Evolutionary conservation across 1,140 invertebrate species (phyloP), one percentile per base, ranked within the genome.

Genomic region (Sesamia nonagrioides): DNA sequence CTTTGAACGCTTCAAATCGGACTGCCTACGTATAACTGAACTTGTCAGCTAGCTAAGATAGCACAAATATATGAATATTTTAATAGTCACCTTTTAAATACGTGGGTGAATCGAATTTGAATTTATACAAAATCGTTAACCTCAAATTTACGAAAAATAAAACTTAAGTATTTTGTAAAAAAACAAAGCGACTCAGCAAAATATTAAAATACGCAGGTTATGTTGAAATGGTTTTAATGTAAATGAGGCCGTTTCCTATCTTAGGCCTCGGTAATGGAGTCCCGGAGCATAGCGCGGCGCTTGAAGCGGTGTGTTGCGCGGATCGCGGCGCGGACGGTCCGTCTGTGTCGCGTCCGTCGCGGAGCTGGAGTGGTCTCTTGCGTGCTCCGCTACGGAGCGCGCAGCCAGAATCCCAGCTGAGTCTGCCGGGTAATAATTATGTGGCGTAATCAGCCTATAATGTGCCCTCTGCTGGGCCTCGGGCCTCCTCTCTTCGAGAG

Each of bases 241-340:
- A 58, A 11, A 58, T 58, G 56, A 58, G 56, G 56, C 27, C 56
- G 56, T 58, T 58, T 58, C 21, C 56, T 58, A 58, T 33, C 56
- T 33, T 58, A 58, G 56, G 17, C 56, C 56, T 58, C 56, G 56
- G 33, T 58, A 33, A 58, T 33, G 56, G 56, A 58, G 56, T 33
- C 56, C 21, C 56, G 56, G 21, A 33, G 56, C 56, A 15, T 58
- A 13, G 21, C 15, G 56, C 56, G 56, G 11, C 56, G 56, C 56
- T 11, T 58, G 18, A 33, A 13, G 21, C 21, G 13, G 21, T 15
- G 21, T 15, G 21, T 58, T 33, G 56, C 33, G 27, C 56, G 56
- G 27, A 4, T 58, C 13, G 56, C 56, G 21, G 56, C 21, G 56
- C 56, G 56, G 21, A 33, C 27, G 9, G 9, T 13, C 1, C 56